Evolutionary conservation across 2,797 vertebrate genomes (phyloP).

Genomic region (Eidolon dupreanum): DNA sequence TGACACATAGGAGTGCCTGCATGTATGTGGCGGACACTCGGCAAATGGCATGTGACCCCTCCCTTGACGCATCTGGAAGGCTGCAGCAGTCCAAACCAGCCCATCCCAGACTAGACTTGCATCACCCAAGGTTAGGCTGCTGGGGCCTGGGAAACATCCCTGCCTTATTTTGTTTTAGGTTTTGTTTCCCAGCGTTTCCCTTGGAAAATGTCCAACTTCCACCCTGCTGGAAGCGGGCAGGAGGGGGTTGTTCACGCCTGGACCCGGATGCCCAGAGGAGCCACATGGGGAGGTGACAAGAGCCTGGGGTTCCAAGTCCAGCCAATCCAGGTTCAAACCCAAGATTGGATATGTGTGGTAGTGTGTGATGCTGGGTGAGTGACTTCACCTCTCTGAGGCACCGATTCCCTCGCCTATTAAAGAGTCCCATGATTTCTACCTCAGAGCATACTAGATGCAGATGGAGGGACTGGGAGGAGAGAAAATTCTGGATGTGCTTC

Average conservation of each 20-base stretch:
- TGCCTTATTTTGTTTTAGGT: conserved; percentile 69
- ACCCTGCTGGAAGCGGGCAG: conserved; percentile 62
- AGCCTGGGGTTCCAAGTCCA: conserved; percentile 38
- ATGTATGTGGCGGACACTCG: background rate
- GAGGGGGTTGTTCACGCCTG: conserved; percentile 54
- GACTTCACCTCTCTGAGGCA: conserved; percentile 47
- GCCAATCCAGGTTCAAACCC: conserved; percentile 45
- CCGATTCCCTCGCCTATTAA: background rate
- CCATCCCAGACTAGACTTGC: background rate
- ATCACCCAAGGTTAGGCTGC: conserved; percentile 21
- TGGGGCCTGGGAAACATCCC: conserved; percentile 67
- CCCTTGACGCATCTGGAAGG: background rate
- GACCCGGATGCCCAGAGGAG: conserved; percentile 56
- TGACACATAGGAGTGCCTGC: background rate
- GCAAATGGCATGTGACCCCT: background rate
- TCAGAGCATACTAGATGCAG: background rate
- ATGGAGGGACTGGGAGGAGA: background rate
- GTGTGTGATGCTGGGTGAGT: conserved; percentile 8
- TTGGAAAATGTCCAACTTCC: conserved; percentile 76
- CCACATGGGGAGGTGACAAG: conserved; percentile 52
- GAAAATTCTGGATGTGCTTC: background rate
- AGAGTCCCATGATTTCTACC: background rate
- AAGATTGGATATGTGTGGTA: conserved; percentile 4
- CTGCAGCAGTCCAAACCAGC: conserved; percentile 1
- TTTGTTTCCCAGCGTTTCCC: conserved; percentile 75